Conservation (phyloP, 2,113 vertebrate species). For the Ctenodactylus gundi region DNA sequence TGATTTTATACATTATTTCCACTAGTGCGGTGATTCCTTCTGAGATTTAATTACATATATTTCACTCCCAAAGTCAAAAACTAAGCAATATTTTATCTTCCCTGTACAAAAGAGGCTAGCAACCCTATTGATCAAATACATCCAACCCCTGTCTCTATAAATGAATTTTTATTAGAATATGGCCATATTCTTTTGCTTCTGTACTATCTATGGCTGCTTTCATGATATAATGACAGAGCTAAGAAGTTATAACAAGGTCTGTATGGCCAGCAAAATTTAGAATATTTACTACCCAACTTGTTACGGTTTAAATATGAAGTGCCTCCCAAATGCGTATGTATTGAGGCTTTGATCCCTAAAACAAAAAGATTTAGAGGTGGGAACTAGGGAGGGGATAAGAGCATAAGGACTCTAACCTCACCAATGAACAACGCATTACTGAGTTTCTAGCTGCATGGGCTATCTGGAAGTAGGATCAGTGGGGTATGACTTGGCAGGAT, state of each 20-base stretch:
- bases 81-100: background rate
- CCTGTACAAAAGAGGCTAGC: background rate
- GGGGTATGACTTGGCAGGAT: background rate
- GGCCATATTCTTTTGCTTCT: background rate
- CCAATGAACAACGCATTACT: background rate
- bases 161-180: conserved; percentile 14
- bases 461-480: background rate
- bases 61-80: conserved; percentile 41
- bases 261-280: background rate
- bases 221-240: background rate
- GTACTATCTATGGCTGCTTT: background rate
- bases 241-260: background rate
- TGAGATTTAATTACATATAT: background rate
- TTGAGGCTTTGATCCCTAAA: background rate
- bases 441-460: background rate
- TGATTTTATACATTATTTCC: background rate
- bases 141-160: background rate
- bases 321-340: background rate
- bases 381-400: background rate
- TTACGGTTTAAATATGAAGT: background rate
- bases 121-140: conserved; percentile 6
- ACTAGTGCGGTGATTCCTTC: background rate
- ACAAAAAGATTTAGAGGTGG: background rate
- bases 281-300: conserved; percentile 6
- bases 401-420: background rate